Evolutionary conservation across 1,140 invertebrate genomes (phyloP), one percentile per base, ranked within the genome.

Genomic region (Drosophila sproati): DNA sequence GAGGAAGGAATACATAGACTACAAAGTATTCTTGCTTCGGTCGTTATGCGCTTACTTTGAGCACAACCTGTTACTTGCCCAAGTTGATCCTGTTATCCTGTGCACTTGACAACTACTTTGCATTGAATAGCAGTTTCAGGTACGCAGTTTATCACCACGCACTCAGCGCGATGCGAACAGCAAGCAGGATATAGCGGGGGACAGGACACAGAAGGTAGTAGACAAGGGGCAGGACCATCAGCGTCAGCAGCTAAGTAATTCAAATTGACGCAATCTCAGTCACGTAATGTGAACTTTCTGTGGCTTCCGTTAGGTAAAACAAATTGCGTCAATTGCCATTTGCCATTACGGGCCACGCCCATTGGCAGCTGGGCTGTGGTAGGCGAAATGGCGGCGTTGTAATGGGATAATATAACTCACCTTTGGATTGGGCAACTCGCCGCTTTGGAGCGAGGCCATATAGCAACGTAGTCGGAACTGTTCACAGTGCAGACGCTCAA

Each of bases 381-480:
- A n/a, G 20, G 34, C 3, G 29, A 8, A 10, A 5, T 32, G 32
- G 35, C 12, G 39, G 28, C 2, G 8, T 37, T 32, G 31, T 31
- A 62, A 32, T 35, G 47, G 28, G 45, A 57, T 60, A 55, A 59
- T 59, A 73, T 67, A 56, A 80, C 82, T 94, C 94, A 98, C 98
- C 96, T 99, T 99, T 41, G 98, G 98, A 94, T 99, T 99, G 41
- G 98, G 98, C 77, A 99, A 94, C 94, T 99, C 98, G 51, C 98
- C 97, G 85, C 96, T 98, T 92, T 99, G 98, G 70, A 99, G 94
- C 83, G 98, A 98, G 45, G 98, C 97, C 96, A 98, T 98, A 93
- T 99, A 99, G 93, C 98, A 99, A 63, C 98, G 95, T 35, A 99
- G 94, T 69, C 98, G 95, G 93, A 99, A 99, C 93, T 99, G 98